A percentile compares a stretch with the other conserved stretches of the same genome.
Evolutionary conservation across 2,797 vertebrate species (phyloP).

Genomic region (Carapus acus): DNA sequence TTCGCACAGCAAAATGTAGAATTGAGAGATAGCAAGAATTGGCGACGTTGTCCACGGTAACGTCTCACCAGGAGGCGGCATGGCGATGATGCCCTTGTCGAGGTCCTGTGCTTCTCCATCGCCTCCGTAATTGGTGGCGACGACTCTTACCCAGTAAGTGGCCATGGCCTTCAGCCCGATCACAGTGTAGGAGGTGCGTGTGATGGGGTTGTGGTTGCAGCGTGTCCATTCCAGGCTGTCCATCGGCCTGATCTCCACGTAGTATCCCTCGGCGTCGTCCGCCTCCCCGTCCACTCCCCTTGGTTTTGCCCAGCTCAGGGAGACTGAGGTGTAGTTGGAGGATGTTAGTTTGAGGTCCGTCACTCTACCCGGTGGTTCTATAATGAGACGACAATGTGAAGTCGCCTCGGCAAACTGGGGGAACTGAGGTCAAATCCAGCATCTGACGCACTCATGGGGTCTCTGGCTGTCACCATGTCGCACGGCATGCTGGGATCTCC

Average conservation of each 20-base stretch:
- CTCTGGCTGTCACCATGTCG: conserved; percentile 70
- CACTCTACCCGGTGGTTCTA: conserved; percentile 81
- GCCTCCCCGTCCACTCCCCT: conserved; percentile 62
- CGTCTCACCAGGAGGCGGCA: conserved; percentile 71
- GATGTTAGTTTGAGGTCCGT: conserved; percentile 77
- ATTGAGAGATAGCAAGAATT: no score
- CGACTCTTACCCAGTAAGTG: conserved; percentile 80
- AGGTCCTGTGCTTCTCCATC: conserved; percentile 72
- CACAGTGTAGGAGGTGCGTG: conserved; percentile 71
- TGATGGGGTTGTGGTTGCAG: conserved; percentile 70
- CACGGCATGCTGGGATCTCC: conserved; percentile 81
- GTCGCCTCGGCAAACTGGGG: not conserved
- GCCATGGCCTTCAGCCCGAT: conserved; percentile 75
- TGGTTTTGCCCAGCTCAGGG: conserved; percentile 81
- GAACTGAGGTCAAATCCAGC: not conserved
- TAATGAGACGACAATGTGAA: conserved; percentile 23
- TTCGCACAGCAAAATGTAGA: no score
- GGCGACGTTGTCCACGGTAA: no score
- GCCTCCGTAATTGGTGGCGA: conserved; percentile 77
- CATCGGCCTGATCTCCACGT: conserved; percentile 77
- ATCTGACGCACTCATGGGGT: conserved; percentile 78
- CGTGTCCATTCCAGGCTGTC: conserved; percentile 75
- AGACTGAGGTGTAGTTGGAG: conserved; percentile 73
- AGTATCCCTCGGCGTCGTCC: conserved; percentile 77
- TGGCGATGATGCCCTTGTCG: conserved; percentile 66